A percentile compares a stretch with the other conserved stretches of the same genome.
Evolutionary conservation across 2,113 vertebrate species (phyloP).

Genomic region (Asarcornis scutulata): DNA sequence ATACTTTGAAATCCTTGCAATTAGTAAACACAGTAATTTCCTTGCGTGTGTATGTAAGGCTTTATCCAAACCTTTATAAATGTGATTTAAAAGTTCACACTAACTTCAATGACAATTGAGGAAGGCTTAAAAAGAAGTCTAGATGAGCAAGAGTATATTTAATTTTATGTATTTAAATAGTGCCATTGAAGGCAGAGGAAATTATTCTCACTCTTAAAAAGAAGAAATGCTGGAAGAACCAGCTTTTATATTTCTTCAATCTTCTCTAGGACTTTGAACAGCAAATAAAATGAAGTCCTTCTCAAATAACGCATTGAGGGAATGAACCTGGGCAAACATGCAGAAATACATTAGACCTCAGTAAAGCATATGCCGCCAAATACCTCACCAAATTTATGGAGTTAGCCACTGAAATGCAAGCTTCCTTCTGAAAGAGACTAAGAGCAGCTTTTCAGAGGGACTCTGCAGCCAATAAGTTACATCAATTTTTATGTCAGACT

Average conservation of each 20-base stretch:
- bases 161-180: background rate
- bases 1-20: background rate
- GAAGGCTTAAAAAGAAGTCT: background rate
- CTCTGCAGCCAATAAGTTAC: background rate
- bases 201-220: background rate
- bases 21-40: background rate
- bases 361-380: rapidly evolving
- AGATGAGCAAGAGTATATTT: background rate
- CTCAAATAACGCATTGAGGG: background rate
- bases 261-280: background rate
- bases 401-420: background rate
- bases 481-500: background rate
- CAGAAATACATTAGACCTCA: background rate
- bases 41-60: background rate
- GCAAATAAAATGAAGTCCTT: background rate
- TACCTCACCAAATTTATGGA: background rate
- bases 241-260: background rate
- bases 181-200: rapidly evolving
- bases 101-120: background rate
- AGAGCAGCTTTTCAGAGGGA: background rate
- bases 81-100: background rate
- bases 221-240: background rate
- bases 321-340: background rate
- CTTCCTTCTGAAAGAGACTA: background rate
- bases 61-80: background rate